A percentile compares a stretch with the other conserved stretches of the same genome.
These are phyloP conservation scores for Myanophis thanlyinensis DNA, from an alignment of 2,113 vertebrate species.

Conservation along the genomic window DNA sequence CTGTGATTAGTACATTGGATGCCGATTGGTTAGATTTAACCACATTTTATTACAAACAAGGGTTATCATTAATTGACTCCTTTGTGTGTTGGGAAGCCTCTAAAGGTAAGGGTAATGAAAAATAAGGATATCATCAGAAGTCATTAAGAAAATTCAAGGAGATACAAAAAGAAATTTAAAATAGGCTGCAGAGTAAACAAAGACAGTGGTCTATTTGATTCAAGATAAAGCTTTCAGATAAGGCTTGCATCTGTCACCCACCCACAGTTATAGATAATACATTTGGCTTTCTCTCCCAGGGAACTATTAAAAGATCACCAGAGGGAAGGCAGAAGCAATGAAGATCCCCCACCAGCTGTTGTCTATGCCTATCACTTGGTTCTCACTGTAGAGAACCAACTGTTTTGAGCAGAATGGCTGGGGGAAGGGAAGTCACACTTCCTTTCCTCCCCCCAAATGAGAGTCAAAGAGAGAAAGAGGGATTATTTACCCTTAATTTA, in stretches of 20 bases:
- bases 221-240: neutral
- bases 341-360: neutral
- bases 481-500: neutral
- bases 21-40: slow-evolving; percentile 97
- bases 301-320: neutral
- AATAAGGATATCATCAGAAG: neutral
- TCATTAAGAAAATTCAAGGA: neutral
- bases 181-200: neutral
- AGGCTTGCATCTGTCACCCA: neutral
- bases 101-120: slow-evolving; percentile 76
- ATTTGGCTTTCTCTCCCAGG: neutral
- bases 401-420: neutral
- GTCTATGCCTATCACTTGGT: neutral
- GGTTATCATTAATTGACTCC: slow-evolving; percentile 91
- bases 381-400: neutral
- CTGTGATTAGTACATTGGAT: slow-evolving; percentile 86
- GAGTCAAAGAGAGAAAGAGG: neutral
- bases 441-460: neutral
- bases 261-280: neutral
- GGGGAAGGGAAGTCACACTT: neutral
- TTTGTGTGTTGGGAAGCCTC: slow-evolving; percentile 92
- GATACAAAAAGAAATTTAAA: neutral
- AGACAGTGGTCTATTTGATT: neutral
- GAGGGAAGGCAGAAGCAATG: neutral
- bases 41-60: slow-evolving; percentile 89